Evolutionary conservation across 2,888 invertebrate genomes (phyloP).

Genomic region (Agonopterix subpropinquella): DNA sequence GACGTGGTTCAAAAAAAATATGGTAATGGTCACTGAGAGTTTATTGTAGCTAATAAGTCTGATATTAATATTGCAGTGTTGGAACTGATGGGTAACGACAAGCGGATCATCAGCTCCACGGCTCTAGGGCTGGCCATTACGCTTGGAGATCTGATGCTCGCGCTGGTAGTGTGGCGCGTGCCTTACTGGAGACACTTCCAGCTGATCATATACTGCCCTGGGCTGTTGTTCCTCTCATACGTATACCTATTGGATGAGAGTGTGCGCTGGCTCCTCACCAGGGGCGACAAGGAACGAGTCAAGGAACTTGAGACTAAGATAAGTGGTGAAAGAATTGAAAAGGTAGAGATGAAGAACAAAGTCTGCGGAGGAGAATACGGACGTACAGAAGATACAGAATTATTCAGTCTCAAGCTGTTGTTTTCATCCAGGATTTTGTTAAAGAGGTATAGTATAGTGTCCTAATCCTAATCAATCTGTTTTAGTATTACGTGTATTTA

Average conservation of each 20-base stretch:
- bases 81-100: conserved; percentile 54
- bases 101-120: conserved; percentile 76
- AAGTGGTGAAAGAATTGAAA: conserved; percentile 72
- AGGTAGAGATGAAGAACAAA: conserved; percentile 78
- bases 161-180: conserved; percentile 72
- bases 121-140: conserved; percentile 65
- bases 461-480: too few species aligned
- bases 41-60: not conserved
- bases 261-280: conserved; percentile 79
- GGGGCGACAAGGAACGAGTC: conserved; percentile 59
- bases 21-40: too few species aligned
- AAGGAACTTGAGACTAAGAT: conserved; percentile 14
- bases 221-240: conserved; percentile 73
- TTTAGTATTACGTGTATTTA: too few species aligned
- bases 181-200: conserved; percentile 77
- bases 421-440: conserved; percentile 9
- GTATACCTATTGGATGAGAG: conserved; percentile 76
- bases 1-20: too few species aligned
- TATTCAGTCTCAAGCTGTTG: conserved; percentile 19
- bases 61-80: conserved; percentile 22
- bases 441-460: conserved; percentile 9
- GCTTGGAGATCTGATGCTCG: conserved; percentile 74
- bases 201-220: conserved; percentile 74
- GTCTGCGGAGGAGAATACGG: conserved; percentile 59
- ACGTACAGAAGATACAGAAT: conserved; percentile 18